phyloP scores from a whole-genome alignment of 2,113 vertebrate species.

The Macquaria ambigua region DNA sequence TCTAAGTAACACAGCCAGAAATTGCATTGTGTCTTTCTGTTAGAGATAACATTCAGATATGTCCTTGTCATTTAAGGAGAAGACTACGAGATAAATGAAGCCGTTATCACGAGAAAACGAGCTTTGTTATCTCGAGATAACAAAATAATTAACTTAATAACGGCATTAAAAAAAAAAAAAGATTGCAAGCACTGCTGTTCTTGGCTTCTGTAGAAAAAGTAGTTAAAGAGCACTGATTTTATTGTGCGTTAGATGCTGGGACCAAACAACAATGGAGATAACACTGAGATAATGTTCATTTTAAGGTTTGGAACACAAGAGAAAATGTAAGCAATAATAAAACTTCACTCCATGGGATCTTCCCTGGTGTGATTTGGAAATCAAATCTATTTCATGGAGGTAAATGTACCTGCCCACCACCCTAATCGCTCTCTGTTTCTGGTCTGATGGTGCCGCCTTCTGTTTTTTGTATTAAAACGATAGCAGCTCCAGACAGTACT shows the following conservation, averaged over 20 bases:
- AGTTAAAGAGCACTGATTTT: neutral
- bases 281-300: neutral
- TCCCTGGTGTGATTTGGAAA: neutral
- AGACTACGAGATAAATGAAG: too few species aligned
- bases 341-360: neutral
- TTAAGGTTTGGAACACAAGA: neutral
- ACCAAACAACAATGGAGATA: neutral
- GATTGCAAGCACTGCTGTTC: too few species aligned
- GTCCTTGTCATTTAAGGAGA: too few species aligned
- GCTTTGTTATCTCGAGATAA: too few species aligned
- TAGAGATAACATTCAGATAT: too few species aligned
- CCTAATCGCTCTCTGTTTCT: neutral
- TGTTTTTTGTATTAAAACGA: slow-evolving; percentile 32
- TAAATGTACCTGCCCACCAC: neutral
- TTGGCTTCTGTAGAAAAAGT: neutral
- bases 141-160: too few species aligned
- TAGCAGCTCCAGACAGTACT: slow-evolving; percentile 13
- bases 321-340: neutral
- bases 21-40: too few species aligned
- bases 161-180: too few species aligned
- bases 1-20: too few species aligned
- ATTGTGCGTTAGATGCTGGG: neutral
- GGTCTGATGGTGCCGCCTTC: slow-evolving; percentile 14
- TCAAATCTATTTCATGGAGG: neutral
- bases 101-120: too few species aligned